These are phyloP conservation scores for Sebastes minor DNA, from an alignment of 2,797 vertebrate species.

Conservation along the genomic window DNA sequence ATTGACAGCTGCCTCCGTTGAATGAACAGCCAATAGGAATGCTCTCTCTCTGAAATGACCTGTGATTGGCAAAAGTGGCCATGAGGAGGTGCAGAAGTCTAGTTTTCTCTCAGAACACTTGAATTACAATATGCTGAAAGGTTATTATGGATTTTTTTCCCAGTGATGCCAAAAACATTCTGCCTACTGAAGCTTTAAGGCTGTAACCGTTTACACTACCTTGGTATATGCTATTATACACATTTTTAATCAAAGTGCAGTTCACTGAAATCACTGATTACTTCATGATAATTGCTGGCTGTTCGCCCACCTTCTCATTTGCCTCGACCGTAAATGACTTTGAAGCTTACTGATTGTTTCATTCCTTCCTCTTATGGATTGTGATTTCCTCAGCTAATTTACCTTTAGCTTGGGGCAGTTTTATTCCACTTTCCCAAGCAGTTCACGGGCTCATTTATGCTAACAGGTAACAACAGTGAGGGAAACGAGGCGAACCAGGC, in stretches of 20 bases:
- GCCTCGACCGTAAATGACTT: neutral
- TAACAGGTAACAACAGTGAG: slow-evolving; percentile 60
- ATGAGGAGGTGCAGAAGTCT: too few relatives aligned
- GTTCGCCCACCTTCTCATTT: slow-evolving; percentile 14
- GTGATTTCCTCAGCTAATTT: slow-evolving; percentile 42
- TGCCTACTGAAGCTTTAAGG: neutral
- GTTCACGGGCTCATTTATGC: slow-evolving; percentile 30
- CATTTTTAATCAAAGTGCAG: neutral
- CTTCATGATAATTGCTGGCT: slow-evolving; percentile 7
- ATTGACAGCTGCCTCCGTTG: too few relatives aligned
- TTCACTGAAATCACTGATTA: neutral
- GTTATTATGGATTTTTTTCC: too few relatives aligned
- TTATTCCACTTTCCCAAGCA: slow-evolving; percentile 18
- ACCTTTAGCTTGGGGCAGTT: slow-evolving; percentile 25
- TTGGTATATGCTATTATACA: neutral
- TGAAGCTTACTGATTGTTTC: neutral
- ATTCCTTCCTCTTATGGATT: neutral
- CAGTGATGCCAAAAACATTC: too few relatives aligned
- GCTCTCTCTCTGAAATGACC: too few relatives aligned
- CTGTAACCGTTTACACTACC: neutral
- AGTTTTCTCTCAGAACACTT: too few relatives aligned
- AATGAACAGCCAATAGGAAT: too few relatives aligned
- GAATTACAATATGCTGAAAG: too few relatives aligned
- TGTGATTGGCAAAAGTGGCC: too few relatives aligned
- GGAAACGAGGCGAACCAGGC: slow-evolving; percentile 30